Percentiles rank a stretch among this genome's conserved stretches.
Evolutionary conservation across 2,888 invertebrate genomes (phyloP).

Genomic region (Sympetrum striolatum): DNA sequence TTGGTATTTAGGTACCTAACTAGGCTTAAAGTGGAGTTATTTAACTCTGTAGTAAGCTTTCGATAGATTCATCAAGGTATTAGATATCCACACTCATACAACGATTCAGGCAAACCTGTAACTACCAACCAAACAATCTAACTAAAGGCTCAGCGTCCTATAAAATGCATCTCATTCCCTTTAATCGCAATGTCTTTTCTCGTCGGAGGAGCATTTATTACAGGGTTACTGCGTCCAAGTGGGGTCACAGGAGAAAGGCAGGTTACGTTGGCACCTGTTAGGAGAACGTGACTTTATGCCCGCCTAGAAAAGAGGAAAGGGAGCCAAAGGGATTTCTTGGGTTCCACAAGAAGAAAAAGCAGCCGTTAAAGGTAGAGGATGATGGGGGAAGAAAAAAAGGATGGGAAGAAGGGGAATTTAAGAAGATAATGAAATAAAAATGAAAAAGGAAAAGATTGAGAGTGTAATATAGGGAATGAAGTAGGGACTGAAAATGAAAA

Average conservation of each 20-base stretch:
- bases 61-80: no score
- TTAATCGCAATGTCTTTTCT: background rate
- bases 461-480: background rate
- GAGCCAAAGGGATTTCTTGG: background rate
- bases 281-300: background rate
- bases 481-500: background rate
- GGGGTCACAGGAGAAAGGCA: background rate
- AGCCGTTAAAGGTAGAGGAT: background rate
- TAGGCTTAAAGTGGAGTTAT: no score
- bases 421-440: background rate
- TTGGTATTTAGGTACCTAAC: no score
- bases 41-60: no score
- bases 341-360: background rate
- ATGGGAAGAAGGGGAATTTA: background rate
- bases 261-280: background rate
- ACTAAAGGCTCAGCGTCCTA: no score
- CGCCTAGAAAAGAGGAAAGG: background rate
- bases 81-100: no score
- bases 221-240: background rate
- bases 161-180: no score
- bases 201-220: background rate
- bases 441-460: background rate
- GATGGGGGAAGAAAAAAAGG: background rate
- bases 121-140: no score
- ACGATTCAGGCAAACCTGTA: no score